Base-by-base conservation (phyloP, 2,888 invertebrate species). In the Stomorhina lunata region DNA sequence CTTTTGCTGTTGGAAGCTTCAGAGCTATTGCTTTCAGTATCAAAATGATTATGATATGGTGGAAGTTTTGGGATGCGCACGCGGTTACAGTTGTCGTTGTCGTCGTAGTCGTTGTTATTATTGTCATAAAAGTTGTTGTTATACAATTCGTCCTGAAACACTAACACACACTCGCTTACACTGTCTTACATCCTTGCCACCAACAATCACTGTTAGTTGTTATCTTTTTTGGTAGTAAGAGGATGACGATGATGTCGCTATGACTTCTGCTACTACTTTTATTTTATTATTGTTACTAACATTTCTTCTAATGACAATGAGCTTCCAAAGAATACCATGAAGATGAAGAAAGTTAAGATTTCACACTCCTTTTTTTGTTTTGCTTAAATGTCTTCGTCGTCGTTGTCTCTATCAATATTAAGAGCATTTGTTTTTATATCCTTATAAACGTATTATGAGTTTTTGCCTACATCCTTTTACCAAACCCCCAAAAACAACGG, bases 341-440 rank as follows among this genome's bases (percentile, higher is more conserved):
- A n/a, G 34, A 1, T 15, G 72, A 75, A 65, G 73, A 63, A 75
- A 75, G 32, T 68, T 17, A 59, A 68, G 59, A 50, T 77, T 77
- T 77, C 59, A 57, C 76, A 68, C 29, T 68, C 40, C 61, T 50
- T 40, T 55, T 40, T 37, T 50, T 34, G 6, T 48, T 12, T 40
- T 3, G n/a, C 22, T 43, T 43, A 15, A 43, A 6, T 15, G 15
- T 61, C 25, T 22, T 61, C 10, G 6, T 34, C 12, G 32, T 17
- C n/a, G 53, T 77, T 69, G 68, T 77, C 53, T 68, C 37, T 81
- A 66, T 72, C 81, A 73, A 77, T 73, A 78, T 81, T 55, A 61
- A 68, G n/a, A n/a, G 72, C 68, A 81, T 78, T 81, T 78, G 77
- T 78, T 81, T 81, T 81, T 81, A 77, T 81, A 78, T 78, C 72